phyloP scores from a whole-genome alignment of 2,113 vertebrate genomes.

The Daphoenositta chrysoptera region DNA sequence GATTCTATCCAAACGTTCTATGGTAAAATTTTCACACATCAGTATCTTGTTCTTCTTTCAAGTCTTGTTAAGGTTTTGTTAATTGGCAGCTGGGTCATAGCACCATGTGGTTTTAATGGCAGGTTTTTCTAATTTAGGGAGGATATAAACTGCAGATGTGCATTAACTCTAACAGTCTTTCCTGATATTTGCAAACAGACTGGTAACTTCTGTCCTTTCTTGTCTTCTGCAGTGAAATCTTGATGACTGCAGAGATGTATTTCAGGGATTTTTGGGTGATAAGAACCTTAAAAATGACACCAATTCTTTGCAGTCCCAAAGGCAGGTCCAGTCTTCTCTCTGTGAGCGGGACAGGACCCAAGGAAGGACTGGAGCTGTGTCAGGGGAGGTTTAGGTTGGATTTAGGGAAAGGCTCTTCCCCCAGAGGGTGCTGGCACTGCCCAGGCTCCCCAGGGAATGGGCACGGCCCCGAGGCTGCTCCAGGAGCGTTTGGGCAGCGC shows the following conservation, averaged over 20 bases:
- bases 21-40: background rate
- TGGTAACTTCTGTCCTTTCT: background rate
- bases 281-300: background rate
- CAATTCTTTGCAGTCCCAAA: background rate
- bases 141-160: background rate
- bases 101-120: background rate
- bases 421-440: background rate
- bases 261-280: background rate
- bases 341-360: background rate
- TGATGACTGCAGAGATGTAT: background rate
- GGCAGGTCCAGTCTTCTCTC: background rate
- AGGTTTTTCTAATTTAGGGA: background rate
- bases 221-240: background rate
- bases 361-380: rapidly evolving
- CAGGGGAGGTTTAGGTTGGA: rapidly evolving
- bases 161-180: background rate
- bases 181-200: background rate
- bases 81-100: background rate
- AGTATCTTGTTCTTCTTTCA: background rate
- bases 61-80: background rate
- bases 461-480: background rate
- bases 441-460: background rate
- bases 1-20: background rate
- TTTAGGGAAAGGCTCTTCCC: background rate
- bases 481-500: background rate